Base-by-base conservation (phyloP, 1,140 invertebrate genomes). In the Penaeus indicus region DNA sequence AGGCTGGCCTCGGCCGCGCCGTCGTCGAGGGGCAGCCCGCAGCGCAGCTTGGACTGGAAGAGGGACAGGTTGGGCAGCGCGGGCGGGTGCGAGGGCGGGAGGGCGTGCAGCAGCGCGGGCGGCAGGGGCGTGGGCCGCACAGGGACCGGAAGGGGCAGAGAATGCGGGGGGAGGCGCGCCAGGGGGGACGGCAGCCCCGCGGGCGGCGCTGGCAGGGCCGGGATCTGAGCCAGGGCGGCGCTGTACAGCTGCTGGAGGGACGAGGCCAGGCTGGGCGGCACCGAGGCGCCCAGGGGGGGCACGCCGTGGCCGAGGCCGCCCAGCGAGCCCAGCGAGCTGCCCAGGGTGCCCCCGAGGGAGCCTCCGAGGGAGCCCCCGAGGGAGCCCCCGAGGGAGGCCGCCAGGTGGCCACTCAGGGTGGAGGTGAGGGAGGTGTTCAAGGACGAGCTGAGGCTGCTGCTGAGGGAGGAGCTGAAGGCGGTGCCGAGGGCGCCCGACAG, bases 231-330 rank as follows among this genome's bases (percentile, higher is more conserved):
- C n/a, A 90, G 85, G 32, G 89, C 89, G 18, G 89, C 89, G 22
- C 84, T 86, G 67, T 90, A 90, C 80, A 90, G 63, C 72, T 90
- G 89, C 47, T 90, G 89, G 27, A 90, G 80, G 22, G 89, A 90
- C 22, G 84, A 72, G 47, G 89, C 89, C 69, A 90, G 80, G 61
- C 89, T 86, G 16, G 84, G 54, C 38, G 84, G 84, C 80, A 90
- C 64, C n/a, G 84, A 60, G 22, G 84, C 77, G 32, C 75, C 84
- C n/a, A 89, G 22, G 62, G 83, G 88, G 10, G 61, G 72, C 11
- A 89, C 42, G 42, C 63, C 72, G 32, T 32, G 69, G 38, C 79
- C 86, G 21, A 75, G 72, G 72, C 72, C 72, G 27, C 72, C 72
- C 18, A 75, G 42, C 7, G 72, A 75, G 18, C 47, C 54, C 54